phyloP scores from a whole-genome alignment of 2,888 invertebrate genomes.

The Campoplex capitator region DNA sequence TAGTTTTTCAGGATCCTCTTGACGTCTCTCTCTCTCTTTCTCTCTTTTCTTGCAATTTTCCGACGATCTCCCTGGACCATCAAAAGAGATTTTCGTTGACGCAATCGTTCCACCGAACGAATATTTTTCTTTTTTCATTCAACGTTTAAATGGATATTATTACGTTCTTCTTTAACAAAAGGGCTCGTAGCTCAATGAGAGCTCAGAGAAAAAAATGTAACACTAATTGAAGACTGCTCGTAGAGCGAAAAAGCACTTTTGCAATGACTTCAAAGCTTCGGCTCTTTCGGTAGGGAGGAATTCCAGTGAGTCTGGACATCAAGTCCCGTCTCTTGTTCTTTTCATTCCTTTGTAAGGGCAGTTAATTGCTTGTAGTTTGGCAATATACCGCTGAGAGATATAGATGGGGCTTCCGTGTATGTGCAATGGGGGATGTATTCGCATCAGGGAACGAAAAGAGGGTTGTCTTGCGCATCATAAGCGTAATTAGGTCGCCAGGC shows the following conservation, averaged over 20 bases:
- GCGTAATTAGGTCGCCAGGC: constrained; percentile 62
- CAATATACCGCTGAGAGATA: constrained; percentile 34
- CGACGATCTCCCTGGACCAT: constrained; percentile 9
- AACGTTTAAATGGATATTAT: constrained; percentile 49
- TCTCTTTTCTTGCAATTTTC: neutral
- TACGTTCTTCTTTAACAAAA: constrained; percentile 49
- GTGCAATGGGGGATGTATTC: constrained; percentile 10
- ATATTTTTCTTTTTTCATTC: constrained; percentile 30
- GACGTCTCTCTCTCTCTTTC: neutral
- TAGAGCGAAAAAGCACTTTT: constrained; percentile 38
- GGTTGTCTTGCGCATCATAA: constrained; percentile 40
- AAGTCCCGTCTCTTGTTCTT: constrained; percentile 31
- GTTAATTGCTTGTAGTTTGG: constrained; percentile 54
- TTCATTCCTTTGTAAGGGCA: constrained; percentile 51
- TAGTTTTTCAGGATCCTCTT: constrained; percentile 38
- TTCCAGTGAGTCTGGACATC: constrained; percentile 42
- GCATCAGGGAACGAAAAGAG: constrained; percentile 34
- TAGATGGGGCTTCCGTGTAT: constrained; percentile 24
- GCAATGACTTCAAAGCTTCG: constrained; percentile 50
- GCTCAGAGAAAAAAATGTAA: constrained; percentile 29
- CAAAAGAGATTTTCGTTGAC: constrained; percentile 38
- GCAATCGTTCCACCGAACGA: constrained; percentile 40
- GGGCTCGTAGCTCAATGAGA: constrained; percentile 45
- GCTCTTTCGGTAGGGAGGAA: constrained; percentile 29
- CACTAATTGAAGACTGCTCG: constrained; percentile 53